phyloP scores from a whole-genome alignment of 2,888 invertebrate genomes.

The Habrosyne pyritoides region DNA sequence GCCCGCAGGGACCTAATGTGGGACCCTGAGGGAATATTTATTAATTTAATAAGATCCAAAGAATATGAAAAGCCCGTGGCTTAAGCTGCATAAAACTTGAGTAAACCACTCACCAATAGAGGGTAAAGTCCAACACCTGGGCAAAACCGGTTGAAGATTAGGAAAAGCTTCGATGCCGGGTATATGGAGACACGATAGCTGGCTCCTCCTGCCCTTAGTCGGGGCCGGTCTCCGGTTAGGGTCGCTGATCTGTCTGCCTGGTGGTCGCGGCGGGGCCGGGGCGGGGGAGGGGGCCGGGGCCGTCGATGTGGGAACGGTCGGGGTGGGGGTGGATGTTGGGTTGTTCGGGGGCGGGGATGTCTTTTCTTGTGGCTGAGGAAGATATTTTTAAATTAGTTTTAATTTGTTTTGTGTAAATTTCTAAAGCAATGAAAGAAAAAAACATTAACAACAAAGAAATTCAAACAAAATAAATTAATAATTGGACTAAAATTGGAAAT shows the following conservation, averaged over 20 bases:
- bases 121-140: slow-evolving; percentile 91
- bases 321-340: slow-evolving; percentile 4
- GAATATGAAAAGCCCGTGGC: too few species aligned
- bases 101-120: slow-evolving; percentile 74
- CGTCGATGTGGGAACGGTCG: background rate
- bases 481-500: too few species aligned
- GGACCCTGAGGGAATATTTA: slow-evolving; percentile 48
- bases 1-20: slow-evolving; percentile 86
- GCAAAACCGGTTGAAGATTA: slow-evolving; percentile 86
- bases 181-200: slow-evolving; percentile 86
- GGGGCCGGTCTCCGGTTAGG: background rate
- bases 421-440: too few species aligned
- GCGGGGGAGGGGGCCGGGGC: slow-evolving; percentile 11
- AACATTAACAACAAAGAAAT: too few species aligned
- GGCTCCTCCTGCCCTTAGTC: slow-evolving; percentile 12
- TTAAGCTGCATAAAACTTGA: too few species aligned
- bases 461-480: too few species aligned
- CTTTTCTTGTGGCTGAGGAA: slow-evolving; percentile 15
- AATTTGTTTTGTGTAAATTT: too few species aligned
- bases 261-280: slow-evolving; percentile 23
- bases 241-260: background rate
- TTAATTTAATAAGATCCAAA: too few species aligned
- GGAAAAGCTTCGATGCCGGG: slow-evolving; percentile 92
- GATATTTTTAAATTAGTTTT: too few species aligned
- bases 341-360: slow-evolving; percentile 13